Conservation (phyloP, 2,888 invertebrate species). For the Coleophora deauratella region DNA sequence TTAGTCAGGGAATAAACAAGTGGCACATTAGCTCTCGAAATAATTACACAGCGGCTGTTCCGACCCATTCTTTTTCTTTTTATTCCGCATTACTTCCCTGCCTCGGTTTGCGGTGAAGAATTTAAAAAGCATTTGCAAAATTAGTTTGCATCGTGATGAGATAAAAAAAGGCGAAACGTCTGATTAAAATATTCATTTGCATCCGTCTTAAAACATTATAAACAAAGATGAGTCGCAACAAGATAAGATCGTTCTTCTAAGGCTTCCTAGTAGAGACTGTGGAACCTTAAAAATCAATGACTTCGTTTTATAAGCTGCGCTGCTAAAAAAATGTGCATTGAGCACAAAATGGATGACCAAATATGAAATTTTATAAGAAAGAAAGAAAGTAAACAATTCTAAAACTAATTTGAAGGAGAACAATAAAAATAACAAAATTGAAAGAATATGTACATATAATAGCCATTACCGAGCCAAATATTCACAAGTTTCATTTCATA, state of each 20-base stretch:
- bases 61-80: slow-evolving; percentile 34
- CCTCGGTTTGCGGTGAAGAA: slow-evolving; percentile 55
- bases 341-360: no score
- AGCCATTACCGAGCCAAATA: slow-evolving; percentile 47
- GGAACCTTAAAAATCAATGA: no score
- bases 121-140: slow-evolving; percentile 65
- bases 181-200: no score
- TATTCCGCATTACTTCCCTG: slow-evolving; percentile 37
- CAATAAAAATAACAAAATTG: slow-evolving; percentile 39
- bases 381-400: no score
- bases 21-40: slow-evolving; percentile 68
- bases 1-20: slow-evolving; percentile 71
- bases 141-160: slow-evolving; percentile 49
- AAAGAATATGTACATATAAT: slow-evolving; percentile 55
- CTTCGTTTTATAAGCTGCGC: no score
- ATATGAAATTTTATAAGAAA: no score
- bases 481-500: slow-evolving; percentile 44
- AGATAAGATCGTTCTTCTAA: no score
- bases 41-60: slow-evolving; percentile 59
- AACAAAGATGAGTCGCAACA: no score
- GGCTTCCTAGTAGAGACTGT: no score
- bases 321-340: no score
- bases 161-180: slow-evolving; percentile 26
- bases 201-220: no score
- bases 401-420: no score